Evolutionary conservation across 2,797 vertebrate species (phyloP).

Genomic region (Hippopotamyrus pictus): DNA sequence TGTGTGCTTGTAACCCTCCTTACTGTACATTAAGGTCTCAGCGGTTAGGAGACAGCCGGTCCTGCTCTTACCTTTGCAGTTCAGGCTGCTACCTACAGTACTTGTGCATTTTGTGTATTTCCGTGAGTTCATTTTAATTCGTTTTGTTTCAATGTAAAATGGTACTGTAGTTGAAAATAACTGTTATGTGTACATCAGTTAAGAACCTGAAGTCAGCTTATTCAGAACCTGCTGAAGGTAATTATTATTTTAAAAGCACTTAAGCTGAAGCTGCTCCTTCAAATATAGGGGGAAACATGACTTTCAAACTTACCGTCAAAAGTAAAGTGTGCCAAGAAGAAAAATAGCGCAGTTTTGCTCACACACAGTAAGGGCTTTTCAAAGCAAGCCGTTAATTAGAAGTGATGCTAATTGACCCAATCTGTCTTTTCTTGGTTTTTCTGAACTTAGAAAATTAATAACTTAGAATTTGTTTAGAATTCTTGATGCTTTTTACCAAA

Average conservation of each 20-base stretch:
- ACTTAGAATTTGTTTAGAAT: background rate
- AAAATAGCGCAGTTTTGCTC: background rate
- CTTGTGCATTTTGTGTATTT: background rate
- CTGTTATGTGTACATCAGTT: background rate
- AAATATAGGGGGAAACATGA: background rate
- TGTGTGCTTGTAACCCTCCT: background rate
- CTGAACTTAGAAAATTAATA: too few relatives aligned
- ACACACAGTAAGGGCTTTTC: background rate
- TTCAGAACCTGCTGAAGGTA: background rate
- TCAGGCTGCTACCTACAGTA: background rate
- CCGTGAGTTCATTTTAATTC: background rate
- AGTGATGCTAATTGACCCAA: background rate
- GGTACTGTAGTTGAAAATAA: background rate
- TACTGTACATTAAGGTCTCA: background rate
- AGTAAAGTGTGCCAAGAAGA: background rate
- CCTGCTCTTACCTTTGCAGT: background rate
- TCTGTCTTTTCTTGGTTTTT: background rate
- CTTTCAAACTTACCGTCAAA: background rate
- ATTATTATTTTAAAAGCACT: background rate
- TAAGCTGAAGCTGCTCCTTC: background rate
- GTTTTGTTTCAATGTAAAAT: background rate
- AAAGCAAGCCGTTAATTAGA: background rate
- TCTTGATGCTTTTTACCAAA: background rate
- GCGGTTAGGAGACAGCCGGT: background rate
- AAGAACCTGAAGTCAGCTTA: background rate